Percentiles rank a stretch among this genome's conserved stretches.
phyloP scores from a whole-genome alignment of 2,797 vertebrate species.

The Pteropus rufus region DNA sequence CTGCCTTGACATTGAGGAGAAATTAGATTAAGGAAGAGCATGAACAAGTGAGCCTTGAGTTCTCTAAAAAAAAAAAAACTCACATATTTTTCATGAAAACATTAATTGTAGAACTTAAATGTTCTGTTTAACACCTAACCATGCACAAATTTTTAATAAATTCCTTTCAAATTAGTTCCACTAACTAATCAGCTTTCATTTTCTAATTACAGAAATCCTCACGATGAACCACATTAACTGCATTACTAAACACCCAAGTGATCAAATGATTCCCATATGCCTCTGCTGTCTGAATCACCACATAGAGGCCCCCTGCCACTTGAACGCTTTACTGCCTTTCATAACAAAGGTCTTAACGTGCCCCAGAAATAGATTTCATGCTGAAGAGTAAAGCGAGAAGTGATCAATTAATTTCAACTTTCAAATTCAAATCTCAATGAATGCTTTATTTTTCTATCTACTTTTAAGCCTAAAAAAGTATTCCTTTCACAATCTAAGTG shows the following conservation, averaged over 20 bases:
- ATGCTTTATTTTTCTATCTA: constrained; percentile 24
- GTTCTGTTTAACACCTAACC: background rate
- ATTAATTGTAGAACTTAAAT: background rate
- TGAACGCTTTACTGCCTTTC: background rate
- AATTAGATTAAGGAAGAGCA: background rate
- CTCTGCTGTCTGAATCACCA: background rate
- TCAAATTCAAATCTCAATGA: constrained; percentile 15
- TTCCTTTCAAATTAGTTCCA: constrained; percentile 8
- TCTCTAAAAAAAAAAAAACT: background rate
- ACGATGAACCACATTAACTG: background rate
- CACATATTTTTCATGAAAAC: constrained; percentile 23
- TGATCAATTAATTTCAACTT: constrained; percentile 6
- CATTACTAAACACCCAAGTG: background rate
- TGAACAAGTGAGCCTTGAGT: background rate
- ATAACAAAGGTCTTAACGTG: background rate
- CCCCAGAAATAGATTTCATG: background rate
- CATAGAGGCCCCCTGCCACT: background rate
- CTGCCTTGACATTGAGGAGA: background rate
- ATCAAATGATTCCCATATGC: background rate
- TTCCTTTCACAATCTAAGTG: background rate
- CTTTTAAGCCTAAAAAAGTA: background rate
- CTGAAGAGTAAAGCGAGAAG: background rate
- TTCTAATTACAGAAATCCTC: constrained; percentile 27
- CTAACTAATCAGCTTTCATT: background rate
- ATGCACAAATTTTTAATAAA: background rate